These are phyloP conservation scores for Xerus rutilus DNA, from an alignment of 2,797 vertebrate species.

Conservation along the genomic window DNA sequence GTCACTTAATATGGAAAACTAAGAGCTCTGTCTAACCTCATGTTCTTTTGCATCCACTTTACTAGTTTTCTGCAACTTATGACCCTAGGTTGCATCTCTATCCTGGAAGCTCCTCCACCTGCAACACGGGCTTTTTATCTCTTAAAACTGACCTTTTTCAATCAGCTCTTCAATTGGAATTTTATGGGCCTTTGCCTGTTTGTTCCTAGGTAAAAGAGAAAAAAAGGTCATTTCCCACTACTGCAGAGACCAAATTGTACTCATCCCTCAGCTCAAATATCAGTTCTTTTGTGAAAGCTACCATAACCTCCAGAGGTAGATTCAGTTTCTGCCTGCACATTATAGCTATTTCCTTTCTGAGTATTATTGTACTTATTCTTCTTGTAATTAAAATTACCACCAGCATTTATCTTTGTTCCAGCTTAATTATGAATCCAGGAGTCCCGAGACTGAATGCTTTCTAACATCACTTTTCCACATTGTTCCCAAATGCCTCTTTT, in stretches of 20 bases:
- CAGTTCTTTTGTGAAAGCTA: not conserved
- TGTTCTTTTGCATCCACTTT: not conserved
- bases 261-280: not conserved
- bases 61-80: accelerated
- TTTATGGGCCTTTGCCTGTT: not conserved
- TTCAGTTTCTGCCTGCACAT: not conserved
- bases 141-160: not conserved
- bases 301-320: not conserved
- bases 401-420: not conserved
- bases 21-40: not conserved
- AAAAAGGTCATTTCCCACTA: not conserved
- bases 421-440: not conserved
- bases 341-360: not conserved
- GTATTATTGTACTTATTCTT: not conserved
- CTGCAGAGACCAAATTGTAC: not conserved
- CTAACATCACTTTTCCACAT: not conserved
- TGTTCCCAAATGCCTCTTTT: not conserved
- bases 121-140: accelerated
- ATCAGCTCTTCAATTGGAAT: not conserved
- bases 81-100: not conserved
- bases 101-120: too few relatives aligned
- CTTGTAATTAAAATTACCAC: not conserved
- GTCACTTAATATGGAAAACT: not conserved
- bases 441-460: not conserved
- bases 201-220: not conserved